Conservation (phyloP, 2,888 invertebrate species). For the Diaphora mendica region DNA sequence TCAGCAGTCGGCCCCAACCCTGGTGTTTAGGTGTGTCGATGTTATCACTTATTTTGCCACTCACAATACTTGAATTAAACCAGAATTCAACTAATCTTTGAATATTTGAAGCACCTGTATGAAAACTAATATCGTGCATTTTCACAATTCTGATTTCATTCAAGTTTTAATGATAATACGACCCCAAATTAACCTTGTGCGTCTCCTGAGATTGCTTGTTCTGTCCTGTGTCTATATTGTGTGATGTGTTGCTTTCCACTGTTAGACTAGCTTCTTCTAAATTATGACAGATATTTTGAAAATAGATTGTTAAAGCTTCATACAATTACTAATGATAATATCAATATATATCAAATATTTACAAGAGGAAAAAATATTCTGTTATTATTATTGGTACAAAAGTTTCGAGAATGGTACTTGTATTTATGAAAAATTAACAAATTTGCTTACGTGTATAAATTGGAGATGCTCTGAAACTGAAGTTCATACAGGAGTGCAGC, state of each 20-base stretch:
- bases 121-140: constrained; percentile 17
- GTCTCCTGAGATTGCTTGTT: constrained; percentile 68
- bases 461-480: not conserved
- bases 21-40: constrained; percentile 87
- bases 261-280: constrained; percentile 38
- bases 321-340: constrained; percentile 3
- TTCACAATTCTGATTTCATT: constrained; percentile 54
- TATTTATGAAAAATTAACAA: not conserved
- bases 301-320: constrained; percentile 4
- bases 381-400: not conserved
- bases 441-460: not conserved
- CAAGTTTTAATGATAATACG: constrained; percentile 73
- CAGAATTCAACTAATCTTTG: constrained; percentile 26
- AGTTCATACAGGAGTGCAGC: not conserved
- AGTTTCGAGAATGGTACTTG: not conserved
- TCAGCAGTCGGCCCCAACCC: constrained; percentile 86
- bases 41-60: constrained; percentile 75
- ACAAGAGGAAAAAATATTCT: not conserved
- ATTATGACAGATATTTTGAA: not conserved
- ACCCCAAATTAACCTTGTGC: constrained; percentile 62
- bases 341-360: not conserved
- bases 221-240: constrained; percentile 62
- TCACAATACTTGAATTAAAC: constrained; percentile 73
- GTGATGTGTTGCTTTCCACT: constrained; percentile 77
- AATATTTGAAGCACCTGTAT: constrained; percentile 26